Conservation (phyloP, 2,113 vertebrate genomes). For the Bostrychus sinensis region DNA sequence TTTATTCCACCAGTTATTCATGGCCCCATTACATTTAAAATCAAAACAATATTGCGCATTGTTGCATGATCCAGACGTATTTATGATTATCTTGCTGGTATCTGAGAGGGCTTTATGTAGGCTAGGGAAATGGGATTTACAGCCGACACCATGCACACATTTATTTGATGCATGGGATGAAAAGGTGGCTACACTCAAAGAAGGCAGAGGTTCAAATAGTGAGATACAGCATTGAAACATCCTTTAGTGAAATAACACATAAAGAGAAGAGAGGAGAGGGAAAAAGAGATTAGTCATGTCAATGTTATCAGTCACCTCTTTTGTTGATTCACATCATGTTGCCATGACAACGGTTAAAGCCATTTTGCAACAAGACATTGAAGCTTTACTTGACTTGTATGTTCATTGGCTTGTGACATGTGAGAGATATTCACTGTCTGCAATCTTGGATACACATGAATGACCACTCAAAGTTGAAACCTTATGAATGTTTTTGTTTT, state of each 20-base stretch:
- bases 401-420: conserved; percentile 54
- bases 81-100: conserved; percentile 79
- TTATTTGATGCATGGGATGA: conserved; percentile 71
- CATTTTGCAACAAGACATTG: conserved; percentile 57
- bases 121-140: conserved; percentile 75
- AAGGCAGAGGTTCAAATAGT: conserved; percentile 22
- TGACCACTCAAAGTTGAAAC: background rate
- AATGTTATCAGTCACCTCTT: conserved; percentile 85
- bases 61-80: conserved; percentile 56
- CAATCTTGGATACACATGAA: conserved; percentile 26
- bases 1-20: conserved; percentile 57
- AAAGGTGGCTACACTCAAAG: conserved; percentile 49
- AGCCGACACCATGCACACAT: conserved; percentile 76
- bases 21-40: conserved; percentile 64
- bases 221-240: conserved; percentile 48
- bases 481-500: too few species aligned
- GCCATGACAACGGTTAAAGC: conserved; percentile 74
- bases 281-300: conserved; percentile 82
- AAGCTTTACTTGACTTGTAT: conserved; percentile 59
- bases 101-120: conserved; percentile 78
- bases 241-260: conserved; percentile 63
- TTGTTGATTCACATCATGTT: conserved; percentile 77
- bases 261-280: conserved; percentile 59
- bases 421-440: conserved; percentile 32
- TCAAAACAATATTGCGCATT: conserved; percentile 59